Evolutionary conservation across 2,113 vertebrate species (phyloP), one percentile per base, ranked within the genome.

Genomic region (Oncorhynchus clarkii): DNA sequence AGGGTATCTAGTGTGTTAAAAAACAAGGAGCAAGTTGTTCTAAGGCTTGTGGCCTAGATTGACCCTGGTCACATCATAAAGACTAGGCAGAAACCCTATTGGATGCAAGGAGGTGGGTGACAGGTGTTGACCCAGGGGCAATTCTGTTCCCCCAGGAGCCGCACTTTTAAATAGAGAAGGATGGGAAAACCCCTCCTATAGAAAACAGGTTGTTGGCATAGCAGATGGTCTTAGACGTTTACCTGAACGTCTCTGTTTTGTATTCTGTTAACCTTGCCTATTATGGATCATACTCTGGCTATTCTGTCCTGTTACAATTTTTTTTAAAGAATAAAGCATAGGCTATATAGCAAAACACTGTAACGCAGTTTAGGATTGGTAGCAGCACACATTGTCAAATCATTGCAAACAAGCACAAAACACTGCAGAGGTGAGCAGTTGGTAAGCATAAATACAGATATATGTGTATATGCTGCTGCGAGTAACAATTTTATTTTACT

Each of bases 171-270:
- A 66, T 45, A 11, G 39, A 45, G 39, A 45, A 2, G 2, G 39
- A 45, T 45, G 39, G 9, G 64, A 81, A 74, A 39, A 27, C 78
- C 75, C 80, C 75, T 74, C 13, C 78, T 12, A 45, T 45, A 45
- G 87, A 88, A 89, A 78, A 91, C 90, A 91, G 88, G 89, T 89
- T 89, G 89, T 85, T 84, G 86, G 84, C 82, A 75, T 86, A 86
- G 85, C 83, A 88, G 87, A 89, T 88, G 85, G 86, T 54, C 51
- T 54, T 4, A 54, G 1, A 14, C 4, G 1, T 54, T 16, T 54
- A 18, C 59, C 2, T 24, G 59, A 62, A 22, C 24, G 18, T 8
- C 9, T 62, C 59, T 62, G 39, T 45, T 45, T 11, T 11, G 59
- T 62, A 62, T 62, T 62, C 59, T 62, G 22, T 62, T 13, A 24